Evolutionary conservation across 2,797 vertebrate genomes (phyloP), one percentile per base, ranked within the genome.

Genomic region (Hybognathus amarus): DNA sequence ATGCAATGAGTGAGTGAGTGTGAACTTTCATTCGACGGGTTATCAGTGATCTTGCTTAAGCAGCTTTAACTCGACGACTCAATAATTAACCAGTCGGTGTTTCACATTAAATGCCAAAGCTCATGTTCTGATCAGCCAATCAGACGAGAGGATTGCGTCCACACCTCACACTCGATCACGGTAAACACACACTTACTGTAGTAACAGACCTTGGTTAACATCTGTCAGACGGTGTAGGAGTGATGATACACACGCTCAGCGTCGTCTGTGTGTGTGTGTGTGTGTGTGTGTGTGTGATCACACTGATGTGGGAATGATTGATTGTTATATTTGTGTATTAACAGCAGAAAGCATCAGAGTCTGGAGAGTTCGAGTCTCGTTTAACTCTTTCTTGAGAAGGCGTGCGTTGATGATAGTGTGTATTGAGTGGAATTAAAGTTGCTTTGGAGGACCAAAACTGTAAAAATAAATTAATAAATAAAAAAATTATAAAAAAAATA

Each of bases 11-110:
- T 2, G 18, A 11, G 7, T 2, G 5, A 1, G 27, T 11, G 47
- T 52, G 27, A 52, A 7, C 67, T 45, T 80, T 59, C 17, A 13
- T 20, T 70, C 11, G 2, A 3, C 9, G 9, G 11, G 10, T 33
- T 56, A 87, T 88, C 83, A 52, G 42, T 24, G 2, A 5, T 56
- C 47, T 75, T 64, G 84, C 79, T 38, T 85, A 85, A 82, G 54
- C 42, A n/a, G 61, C 40, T 12, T 6, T 50, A 77, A 81, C 67
- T 33, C 45, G 33, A 38, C 59, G 30, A 80, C 56, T 82, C 69
- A 90, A 90, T 86, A 47, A 85, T 87, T 85, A 89, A 85, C 83
- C 59, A 12, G 63, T 71, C 83, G 78, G 38, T 78, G 50, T 83
- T 83, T 81, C 81, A 66, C 73, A 61, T 83, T 77, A 84, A 70